Percentiles rank a stretch among this genome's conserved stretches.
These are phyloP conservation scores for Helarctos malayanus DNA, from an alignment of 2,797 vertebrate species.

Conservation along the genomic window DNA sequence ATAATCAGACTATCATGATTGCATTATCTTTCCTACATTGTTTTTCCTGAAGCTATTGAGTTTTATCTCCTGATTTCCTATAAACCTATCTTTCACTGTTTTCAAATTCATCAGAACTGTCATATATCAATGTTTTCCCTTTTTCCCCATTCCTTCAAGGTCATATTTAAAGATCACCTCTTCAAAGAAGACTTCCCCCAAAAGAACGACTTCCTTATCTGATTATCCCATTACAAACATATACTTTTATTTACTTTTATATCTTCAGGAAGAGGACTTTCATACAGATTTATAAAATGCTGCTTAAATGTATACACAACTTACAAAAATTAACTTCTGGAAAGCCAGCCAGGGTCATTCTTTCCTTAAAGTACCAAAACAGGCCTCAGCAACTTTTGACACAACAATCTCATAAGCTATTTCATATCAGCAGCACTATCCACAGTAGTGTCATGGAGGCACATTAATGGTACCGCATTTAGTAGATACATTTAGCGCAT, in stretches of 20 bases:
- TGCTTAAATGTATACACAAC: neutral
- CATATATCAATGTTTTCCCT: neutral
- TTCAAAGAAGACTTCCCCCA: neutral
- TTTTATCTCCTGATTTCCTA: neutral
- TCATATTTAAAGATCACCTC: constrained; percentile 13
- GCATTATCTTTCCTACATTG: neutral
- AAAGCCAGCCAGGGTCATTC: neutral
- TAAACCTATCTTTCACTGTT: neutral
- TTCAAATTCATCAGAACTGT: neutral
- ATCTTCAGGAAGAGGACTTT: neutral
- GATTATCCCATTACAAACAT: neutral
- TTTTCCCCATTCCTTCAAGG: neutral
- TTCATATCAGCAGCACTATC: neutral
- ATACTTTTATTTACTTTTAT: constrained; percentile 19
- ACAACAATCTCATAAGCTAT: neutral
- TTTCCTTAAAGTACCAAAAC: constrained; percentile 1
- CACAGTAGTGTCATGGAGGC: neutral
- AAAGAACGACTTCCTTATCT: neutral
- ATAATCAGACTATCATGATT: neutral
- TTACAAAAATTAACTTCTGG: neutral
- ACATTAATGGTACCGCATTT: neutral
- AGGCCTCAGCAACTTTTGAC: constrained; percentile 31
- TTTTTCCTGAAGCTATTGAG: neutral
- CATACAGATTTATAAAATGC: neutral
- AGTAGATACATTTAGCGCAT: neutral